Evolutionary conservation across 2,797 vertebrate genomes (phyloP), one percentile per base, ranked within the genome.

Genomic region (Ctenosaura bakeri): DNA sequence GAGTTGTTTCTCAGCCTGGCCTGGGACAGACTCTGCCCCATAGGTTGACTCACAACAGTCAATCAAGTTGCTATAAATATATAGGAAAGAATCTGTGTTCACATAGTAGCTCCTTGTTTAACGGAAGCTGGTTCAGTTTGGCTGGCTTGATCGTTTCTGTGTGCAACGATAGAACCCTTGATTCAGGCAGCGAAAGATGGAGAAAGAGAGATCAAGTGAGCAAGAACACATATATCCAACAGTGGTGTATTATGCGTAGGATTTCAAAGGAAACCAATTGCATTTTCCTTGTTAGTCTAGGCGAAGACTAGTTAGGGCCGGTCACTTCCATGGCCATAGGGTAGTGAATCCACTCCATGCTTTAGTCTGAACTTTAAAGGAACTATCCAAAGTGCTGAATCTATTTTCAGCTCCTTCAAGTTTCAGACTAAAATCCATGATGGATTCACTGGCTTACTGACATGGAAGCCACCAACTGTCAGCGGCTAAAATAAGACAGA

Each of bases 61-160:
- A 42, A 26, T 78, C 32, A 62, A 62, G 2, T 46, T 3, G 26
- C 24, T 85, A 52, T 73, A 85, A 73, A 85, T 35, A 85, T 50
- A 46, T n/a, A 78, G 14, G 54, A 50, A 62, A 42, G 50, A 54
- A 62, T 9, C 59, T 78, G 10, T 66, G 74, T 46, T 77, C 59
- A 62, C 85, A 32, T 32, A 86, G 54, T 46, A 88, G 42, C 46
- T 73, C 24, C 79, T 73, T 56, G 66, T 88, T 82, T 81, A 56
- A 13, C 2, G 8, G 54, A 7, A 52, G 35, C 14, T 78, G 14
- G 42, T 80, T 54, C 8, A 66, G 2, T 50, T 24, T 16, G 85
- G 4, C 29, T 22, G 59, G 12, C 38, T n/a, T 24, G 50, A 20
- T 13, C 3, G 12, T 18, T 35, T 46, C 52, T 56, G 20, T 22